A percentile compares a stretch with the other conserved stretches of the same genome.
These are phyloP conservation scores for Ardeotis arabs DNA, from an alignment of 2,113 vertebrate species.

Conservation along the genomic window DNA sequence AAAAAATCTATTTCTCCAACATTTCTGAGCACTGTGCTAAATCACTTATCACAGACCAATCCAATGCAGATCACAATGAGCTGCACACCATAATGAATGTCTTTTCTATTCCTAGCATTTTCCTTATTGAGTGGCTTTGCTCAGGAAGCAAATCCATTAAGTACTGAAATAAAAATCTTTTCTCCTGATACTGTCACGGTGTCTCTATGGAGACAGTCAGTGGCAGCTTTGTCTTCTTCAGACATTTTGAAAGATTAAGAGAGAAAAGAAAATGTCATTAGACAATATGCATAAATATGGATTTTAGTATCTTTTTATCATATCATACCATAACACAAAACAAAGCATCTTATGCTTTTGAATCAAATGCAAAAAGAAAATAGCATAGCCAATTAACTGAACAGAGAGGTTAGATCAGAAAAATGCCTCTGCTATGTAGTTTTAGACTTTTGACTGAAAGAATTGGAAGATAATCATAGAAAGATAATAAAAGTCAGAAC, in stretches of 20 bases:
- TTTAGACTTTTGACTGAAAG: not conserved
- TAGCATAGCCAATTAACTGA: not conserved
- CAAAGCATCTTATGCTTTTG: not conserved
- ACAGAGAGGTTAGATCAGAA: not conserved
- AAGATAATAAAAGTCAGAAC: not conserved
- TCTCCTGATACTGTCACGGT: conserved; percentile 20
- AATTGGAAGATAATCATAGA: not conserved
- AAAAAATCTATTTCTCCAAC: not conserved
- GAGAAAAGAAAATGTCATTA: not conserved
- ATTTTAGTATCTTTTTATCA: not conserved
- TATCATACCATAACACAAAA: not conserved
- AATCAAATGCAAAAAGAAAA: not conserved
- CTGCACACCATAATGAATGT: conserved; percentile 5
- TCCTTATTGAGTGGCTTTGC: conserved; percentile 50
- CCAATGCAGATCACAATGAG: conserved; percentile 16
- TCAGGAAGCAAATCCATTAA: conserved; percentile 55
- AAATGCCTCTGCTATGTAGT: not conserved
- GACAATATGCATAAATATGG: not conserved
- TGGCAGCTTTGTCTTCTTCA: conserved; percentile 26
- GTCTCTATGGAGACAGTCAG: conserved; percentile 54
- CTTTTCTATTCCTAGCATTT: conserved; percentile 42
- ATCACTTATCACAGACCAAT: conserved; percentile 19
- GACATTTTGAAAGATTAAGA: not conserved
- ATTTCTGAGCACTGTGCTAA: conserved; percentile 23
- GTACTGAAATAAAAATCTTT: conserved; percentile 58